Base-by-base conservation (phyloP, 1,140 invertebrate genomes). In the Philopotamus ludificatus region DNA sequence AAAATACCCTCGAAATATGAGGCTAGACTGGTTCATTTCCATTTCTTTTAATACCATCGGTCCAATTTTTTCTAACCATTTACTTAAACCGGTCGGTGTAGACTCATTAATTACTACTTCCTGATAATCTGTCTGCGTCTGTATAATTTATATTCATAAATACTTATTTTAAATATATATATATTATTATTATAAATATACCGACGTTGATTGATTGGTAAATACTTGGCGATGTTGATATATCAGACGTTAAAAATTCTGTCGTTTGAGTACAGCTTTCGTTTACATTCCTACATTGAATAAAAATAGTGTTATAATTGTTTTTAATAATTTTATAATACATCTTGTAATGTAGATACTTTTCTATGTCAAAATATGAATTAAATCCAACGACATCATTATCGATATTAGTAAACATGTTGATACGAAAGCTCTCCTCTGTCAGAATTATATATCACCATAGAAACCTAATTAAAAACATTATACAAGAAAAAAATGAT, bases 21-120 rank as follows among this genome's bases (percentile, higher is more conserved):
- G 16, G n/a, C 42, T 47, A 1, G 41, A 25, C 45, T 54, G 16
- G 39, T 23, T 51, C n/a, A 47, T 21, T 16, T 61, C n/a, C 4
- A 69, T 51, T 25, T 69, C 63, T 8, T 42, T 25, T 57, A 69
- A 54, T 2, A 69, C 53, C 28, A 58, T 50, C 8, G 67, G 67
- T n/a, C 34, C 51, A 7, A 65, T 59, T 10, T 50, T 28, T 20
- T 63, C 8, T 1, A 69, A 60, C 67, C 67, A 69, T 20, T 12
- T 10, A 12, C 28, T 34, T 34, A 34, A 34, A 7, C 28, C 28
- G 12, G 28, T 4, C 4, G 28, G 28, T 12, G 28, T 34, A 7
- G 28, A 34, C 12, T 34, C 28, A 34, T 7, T 34, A 34, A 34
- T 34, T 4, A 7, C 28, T 7, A 34, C 28, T 34, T 34, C 28